These are phyloP conservation scores for Chroicocephalus ridibundus DNA, from an alignment of 2,113 vertebrate genomes.

Conservation along the genomic window DNA sequence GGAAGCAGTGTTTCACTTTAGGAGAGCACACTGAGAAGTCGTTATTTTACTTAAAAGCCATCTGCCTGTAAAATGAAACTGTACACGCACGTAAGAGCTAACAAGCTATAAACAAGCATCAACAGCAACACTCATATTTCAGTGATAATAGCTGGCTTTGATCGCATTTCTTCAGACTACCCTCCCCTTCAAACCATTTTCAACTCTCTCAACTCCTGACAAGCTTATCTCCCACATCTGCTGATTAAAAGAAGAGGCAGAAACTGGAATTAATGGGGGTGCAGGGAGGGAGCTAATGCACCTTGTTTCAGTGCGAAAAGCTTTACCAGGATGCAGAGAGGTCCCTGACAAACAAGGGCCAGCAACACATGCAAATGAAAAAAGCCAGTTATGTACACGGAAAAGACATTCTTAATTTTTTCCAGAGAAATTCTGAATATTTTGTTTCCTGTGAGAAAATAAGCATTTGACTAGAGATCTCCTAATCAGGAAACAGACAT, in stretches of 20 bases:
- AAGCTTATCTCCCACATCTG: background rate
- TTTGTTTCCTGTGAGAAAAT: slow-evolving; percentile 33
- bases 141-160: background rate
- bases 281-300: background rate
- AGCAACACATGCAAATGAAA: background rate
- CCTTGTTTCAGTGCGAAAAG: background rate
- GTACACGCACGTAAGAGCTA: background rate
- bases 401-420: slow-evolving; percentile 2
- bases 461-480: slow-evolving; percentile 6
- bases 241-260: background rate
- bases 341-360: background rate
- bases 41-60: slow-evolving; percentile 1
- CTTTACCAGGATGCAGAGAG: background rate
- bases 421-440: slow-evolving; percentile 28
- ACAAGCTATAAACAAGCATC: slow-evolving; percentile 21
- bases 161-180: background rate
- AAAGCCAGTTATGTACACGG: background rate
- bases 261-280: background rate
- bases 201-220: background rate
- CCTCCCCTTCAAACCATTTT: background rate
- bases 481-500: slow-evolving; percentile 31
- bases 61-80: slow-evolving; percentile 17
- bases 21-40: background rate
- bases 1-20: background rate
- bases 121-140: background rate